These are phyloP conservation scores for Podiceps cristatus DNA, from an alignment of 2,113 vertebrate species.

Conservation along the genomic window DNA sequence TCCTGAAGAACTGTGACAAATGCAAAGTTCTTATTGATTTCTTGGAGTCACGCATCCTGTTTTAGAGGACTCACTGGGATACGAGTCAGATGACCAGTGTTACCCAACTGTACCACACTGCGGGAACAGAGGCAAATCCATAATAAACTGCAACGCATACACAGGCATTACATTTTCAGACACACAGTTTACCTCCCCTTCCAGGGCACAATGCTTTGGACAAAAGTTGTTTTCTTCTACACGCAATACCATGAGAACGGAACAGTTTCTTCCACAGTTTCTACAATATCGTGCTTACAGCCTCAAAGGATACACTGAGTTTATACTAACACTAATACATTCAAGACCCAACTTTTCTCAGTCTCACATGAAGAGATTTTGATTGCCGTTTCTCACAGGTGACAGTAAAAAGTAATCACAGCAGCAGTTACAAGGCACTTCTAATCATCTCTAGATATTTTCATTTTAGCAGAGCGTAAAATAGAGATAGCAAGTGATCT, in stretches of 20 bases:
- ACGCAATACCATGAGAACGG: neutral
- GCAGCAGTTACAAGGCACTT: neutral
- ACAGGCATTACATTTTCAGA: neutral
- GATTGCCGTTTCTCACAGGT: neutral
- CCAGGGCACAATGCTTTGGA: neutral
- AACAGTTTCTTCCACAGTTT: neutral
- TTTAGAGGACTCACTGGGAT: neutral
- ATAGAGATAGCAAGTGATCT: neutral
- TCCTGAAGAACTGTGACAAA: neutral
- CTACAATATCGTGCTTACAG: neutral
- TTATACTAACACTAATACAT: accelerated
- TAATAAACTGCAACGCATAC: neutral
- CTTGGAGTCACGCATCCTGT: neutral
- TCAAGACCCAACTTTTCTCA: neutral
- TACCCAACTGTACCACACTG: neutral
- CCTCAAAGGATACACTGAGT: neutral
- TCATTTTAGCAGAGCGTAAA: neutral
- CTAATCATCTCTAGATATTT: neutral
- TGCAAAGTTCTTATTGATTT: neutral
- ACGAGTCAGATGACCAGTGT: neutral
- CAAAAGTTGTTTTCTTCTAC: neutral
- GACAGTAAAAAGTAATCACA: neutral
- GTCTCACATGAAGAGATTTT: neutral
- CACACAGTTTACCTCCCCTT: neutral
- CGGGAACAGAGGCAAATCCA: neutral